Evolutionary conservation across 53 echinoderm and acorn worm species (phyloP), one percentile per base, ranked within the genome.

Genomic region (Patiria pectinifera): DNA sequence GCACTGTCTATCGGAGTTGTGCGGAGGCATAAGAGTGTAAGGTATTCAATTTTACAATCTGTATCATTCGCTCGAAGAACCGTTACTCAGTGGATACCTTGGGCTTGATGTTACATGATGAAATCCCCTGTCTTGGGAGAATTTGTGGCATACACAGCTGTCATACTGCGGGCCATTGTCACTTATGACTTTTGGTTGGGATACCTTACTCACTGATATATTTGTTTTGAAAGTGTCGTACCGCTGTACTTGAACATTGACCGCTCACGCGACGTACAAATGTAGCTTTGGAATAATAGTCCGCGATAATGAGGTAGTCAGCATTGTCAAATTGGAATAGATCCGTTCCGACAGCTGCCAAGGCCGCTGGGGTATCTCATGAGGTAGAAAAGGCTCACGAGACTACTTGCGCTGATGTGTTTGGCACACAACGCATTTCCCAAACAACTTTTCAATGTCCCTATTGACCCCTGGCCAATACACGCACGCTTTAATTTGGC

Each of bases 101-200:
- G 94, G 94, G 70, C 94, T 94, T 13, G 85, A 91, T 3, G 91
- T 94, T 7, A 91, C 84, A 48, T 94, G 94, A 22, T 94, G 81
- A 63, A 94, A 91, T 77, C 85, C 85, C 91, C 91, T 91, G 53
- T 62, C 86, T 6, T 48, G 13, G 59, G 91, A 62, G 48, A 94
- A 91, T 35, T 71, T 85, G 59, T 46, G 71, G 79, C 62, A 94
- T 53, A 91, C 85, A 16, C 71, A 21, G 59, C 85, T 91, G n/a
- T 61, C 80, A 23, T 85, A 94, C 22, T 94, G 94, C 13, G 91
- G 91, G 35, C 91, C 85, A 79, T 91, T 85, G 82, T 94, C 91
- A 85, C 94, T 91, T 18, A 94, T 49, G 21, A 94, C 71, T 70
- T 63, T 91, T 59, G n/a, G n/a, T n/a, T n/a, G n/a, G n/a, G n/a